These are phyloP conservation scores for Lordiphosa andalusiaca DNA, from an alignment of 2,888 invertebrate genomes.

Conservation along the genomic window DNA sequence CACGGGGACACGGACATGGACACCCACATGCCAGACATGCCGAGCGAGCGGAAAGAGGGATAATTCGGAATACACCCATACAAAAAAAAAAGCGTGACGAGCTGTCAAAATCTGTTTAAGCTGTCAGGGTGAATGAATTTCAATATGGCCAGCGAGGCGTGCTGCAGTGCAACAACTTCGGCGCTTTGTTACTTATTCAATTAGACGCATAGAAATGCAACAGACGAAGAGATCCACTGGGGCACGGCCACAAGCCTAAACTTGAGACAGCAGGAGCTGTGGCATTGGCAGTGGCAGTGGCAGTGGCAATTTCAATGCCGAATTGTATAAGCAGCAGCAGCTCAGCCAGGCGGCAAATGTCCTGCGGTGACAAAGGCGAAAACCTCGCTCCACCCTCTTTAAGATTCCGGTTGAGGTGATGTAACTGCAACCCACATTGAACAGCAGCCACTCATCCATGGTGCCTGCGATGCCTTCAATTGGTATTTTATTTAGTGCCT, in stretches of 20 bases:
- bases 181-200: slow-evolving; percentile 8
- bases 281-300: slow-evolving; percentile 31
- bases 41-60: neutral
- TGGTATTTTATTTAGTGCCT: slow-evolving; percentile 28
- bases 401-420: slow-evolving; percentile 19
- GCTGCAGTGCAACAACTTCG: slow-evolving; percentile 5
- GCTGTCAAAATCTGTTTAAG: slow-evolving; percentile 52
- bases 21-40: neutral
- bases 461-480: slow-evolving; percentile 17
- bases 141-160: slow-evolving; percentile 18
- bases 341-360: slow-evolving; percentile 52
- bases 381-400: slow-evolving; percentile 10
- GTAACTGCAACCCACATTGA: slow-evolving; percentile 11
- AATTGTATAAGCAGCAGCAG: slow-evolving; percentile 13
- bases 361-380: slow-evolving; percentile 41
- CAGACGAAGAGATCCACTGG: slow-evolving; percentile 23
- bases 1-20: neutral
- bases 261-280: slow-evolving; percentile 4
- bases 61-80: slow-evolving; percentile 1
- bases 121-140: slow-evolving; percentile 33
- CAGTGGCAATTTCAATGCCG: slow-evolving; percentile 17
- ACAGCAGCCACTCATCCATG: slow-evolving; percentile 5
- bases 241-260: slow-evolving; percentile 1
- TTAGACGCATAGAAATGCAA: slow-evolving; percentile 11
- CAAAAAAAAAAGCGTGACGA: slow-evolving; percentile 43